phyloP scores from a whole-genome alignment of 2,797 vertebrate genomes.

The Poeciliopsis presidionis region DNA sequence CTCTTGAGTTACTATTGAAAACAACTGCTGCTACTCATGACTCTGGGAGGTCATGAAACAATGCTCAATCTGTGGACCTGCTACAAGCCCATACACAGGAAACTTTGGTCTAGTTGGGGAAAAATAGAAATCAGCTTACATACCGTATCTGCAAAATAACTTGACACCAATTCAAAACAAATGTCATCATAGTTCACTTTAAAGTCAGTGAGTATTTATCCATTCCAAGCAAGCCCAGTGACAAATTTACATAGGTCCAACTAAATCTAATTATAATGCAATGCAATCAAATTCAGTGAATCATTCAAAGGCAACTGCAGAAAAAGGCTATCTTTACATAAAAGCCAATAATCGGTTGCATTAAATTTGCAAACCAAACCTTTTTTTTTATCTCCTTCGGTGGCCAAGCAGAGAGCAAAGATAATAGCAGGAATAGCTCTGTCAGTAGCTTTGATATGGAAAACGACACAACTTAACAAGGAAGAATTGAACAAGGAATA shows the following conservation, averaged over 20 bases:
- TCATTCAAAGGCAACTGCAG: not conserved
- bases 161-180: not conserved
- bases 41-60: not conserved
- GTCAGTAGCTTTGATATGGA: not conserved
- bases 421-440: not conserved
- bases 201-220: not conserved
- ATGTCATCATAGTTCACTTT: not conserved
- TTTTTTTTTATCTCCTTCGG: not conserved
- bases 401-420: not conserved
- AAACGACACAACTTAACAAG: not conserved
- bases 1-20: not conserved
- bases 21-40: constrained; percentile 1
- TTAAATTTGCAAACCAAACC: not conserved
- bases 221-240: not conserved
- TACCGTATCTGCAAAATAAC: not conserved
- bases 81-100: not conserved
- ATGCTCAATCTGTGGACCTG: not conserved
- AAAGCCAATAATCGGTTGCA: not conserved
- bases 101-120: not conserved
- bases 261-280: not conserved
- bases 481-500: not conserved
- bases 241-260: not conserved
- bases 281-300: not conserved
- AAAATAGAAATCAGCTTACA: not conserved
- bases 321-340: not conserved